Conservation (phyloP, 92 coral and sea anemone genomes). For the Metridium senile region DNA sequence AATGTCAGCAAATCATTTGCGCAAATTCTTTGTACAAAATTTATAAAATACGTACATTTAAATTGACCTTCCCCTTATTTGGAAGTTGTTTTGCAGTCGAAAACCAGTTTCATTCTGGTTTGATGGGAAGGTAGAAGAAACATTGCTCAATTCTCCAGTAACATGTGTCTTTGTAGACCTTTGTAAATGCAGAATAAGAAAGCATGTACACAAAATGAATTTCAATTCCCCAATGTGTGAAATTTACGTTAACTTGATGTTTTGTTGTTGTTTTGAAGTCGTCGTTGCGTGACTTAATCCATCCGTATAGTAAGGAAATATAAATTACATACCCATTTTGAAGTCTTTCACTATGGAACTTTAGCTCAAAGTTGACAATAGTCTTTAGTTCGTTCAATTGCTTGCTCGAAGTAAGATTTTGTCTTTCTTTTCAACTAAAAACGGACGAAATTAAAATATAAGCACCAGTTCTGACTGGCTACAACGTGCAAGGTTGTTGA, state of each 20-base stretch:
- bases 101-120: constrained; percentile 17
- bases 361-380: too few species aligned
- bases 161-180: not conserved
- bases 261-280: too few species aligned
- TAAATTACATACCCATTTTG: not conserved
- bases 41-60: not conserved
- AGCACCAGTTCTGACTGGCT: too few species aligned
- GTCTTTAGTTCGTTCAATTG: too few species aligned
- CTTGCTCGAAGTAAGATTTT: too few species aligned
- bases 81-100: not conserved
- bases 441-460: too few species aligned
- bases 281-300: too few species aligned
- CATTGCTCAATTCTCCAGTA: not conserved
- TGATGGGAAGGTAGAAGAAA: not conserved
- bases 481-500: too few species aligned
- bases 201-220: not conserved
- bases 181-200: not conserved
- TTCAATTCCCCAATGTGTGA: too few species aligned
- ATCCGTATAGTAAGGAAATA: not conserved
- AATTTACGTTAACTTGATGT: too few species aligned
- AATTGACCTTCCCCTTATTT: constrained; percentile 16
- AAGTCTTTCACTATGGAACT: not conserved
- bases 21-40: not conserved
- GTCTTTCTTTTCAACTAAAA: too few species aligned
- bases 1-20: too few species aligned